These are phyloP conservation scores for Grammomys surdaster DNA, from an alignment of 2,113 vertebrate species.

Conservation along the genomic window DNA sequence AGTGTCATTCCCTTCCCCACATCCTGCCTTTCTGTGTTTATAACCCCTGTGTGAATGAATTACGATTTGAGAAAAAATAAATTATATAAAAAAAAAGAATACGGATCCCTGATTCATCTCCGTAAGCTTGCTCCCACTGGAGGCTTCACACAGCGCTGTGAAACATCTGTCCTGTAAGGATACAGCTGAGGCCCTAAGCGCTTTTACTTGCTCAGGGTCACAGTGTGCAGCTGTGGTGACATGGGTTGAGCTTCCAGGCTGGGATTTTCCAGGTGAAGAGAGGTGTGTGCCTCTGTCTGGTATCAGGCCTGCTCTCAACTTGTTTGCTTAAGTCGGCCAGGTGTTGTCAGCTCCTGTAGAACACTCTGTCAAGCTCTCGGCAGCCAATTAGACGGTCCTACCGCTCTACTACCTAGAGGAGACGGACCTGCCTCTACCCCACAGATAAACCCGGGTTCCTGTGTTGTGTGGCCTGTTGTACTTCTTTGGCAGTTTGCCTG, in stretches of 20 bases:
- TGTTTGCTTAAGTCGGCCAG: too few species aligned
- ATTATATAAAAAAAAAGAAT: background rate
- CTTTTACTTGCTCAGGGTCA: background rate
- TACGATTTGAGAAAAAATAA: too few species aligned
- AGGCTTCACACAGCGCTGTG: too few species aligned
- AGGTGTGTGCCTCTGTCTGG: background rate
- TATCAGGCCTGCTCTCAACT: background rate
- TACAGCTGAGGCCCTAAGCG: background rate
- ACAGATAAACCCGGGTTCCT: background rate
- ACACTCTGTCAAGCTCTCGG: background rate
- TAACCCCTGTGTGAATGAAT: background rate
- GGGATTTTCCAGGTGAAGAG: background rate
- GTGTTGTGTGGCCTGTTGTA: background rate
- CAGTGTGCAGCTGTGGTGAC: background rate
- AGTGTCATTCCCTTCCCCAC: too few species aligned
- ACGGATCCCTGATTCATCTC: background rate
- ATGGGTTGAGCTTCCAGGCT: background rate
- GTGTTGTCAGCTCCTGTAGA: background rate
- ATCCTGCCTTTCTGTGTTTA: too few species aligned
- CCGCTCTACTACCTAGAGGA: background rate
- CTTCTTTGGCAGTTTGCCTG: background rate
- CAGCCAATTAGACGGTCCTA: background rate
- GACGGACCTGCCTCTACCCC: too few species aligned
- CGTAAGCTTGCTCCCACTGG: background rate
- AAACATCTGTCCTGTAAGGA: too few species aligned